Percentiles rank a stretch among this genome's conserved stretches.
phyloP scores from a whole-genome alignment of 2,888 invertebrate genomes.

The Drosophila siamana region DNA sequence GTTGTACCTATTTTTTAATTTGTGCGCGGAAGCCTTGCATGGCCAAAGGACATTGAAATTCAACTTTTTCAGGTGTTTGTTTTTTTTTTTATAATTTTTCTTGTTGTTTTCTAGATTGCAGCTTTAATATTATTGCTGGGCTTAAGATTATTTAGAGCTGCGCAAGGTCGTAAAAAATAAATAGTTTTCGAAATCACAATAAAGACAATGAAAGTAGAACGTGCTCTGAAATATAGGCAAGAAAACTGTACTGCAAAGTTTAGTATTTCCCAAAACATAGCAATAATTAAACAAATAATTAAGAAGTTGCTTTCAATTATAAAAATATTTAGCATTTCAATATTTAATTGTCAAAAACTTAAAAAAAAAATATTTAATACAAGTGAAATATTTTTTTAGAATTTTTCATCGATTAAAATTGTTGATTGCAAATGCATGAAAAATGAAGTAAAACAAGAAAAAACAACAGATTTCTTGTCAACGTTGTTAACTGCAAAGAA shows the following conservation, averaged over 20 bases:
- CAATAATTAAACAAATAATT: no score
- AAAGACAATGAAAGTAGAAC: no score
- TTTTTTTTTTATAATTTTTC: not conserved
- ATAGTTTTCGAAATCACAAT: not conserved
- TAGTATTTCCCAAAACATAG: no score
- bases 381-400: no score
- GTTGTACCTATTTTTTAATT: conserved; percentile 50
- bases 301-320: no score
- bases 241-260: no score
- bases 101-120: no score
- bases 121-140: not conserved
- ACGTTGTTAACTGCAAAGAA: not conserved
- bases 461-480: not conserved
- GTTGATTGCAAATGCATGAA: not conserved
- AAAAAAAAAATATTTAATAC: no score
- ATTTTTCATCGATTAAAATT: not conserved
- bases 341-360: no score
- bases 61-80: conserved; percentile 23
- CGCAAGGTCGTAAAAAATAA: not conserved
- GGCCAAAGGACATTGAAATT: conserved; percentile 69
- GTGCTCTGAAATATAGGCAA: not conserved
- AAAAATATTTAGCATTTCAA: no score
- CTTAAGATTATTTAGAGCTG: not conserved
- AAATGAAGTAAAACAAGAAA: not conserved
- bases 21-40: conserved; percentile 70